Base-by-base conservation (phyloP, 2,888 invertebrate species). In the Agrochola macilenta region DNA sequence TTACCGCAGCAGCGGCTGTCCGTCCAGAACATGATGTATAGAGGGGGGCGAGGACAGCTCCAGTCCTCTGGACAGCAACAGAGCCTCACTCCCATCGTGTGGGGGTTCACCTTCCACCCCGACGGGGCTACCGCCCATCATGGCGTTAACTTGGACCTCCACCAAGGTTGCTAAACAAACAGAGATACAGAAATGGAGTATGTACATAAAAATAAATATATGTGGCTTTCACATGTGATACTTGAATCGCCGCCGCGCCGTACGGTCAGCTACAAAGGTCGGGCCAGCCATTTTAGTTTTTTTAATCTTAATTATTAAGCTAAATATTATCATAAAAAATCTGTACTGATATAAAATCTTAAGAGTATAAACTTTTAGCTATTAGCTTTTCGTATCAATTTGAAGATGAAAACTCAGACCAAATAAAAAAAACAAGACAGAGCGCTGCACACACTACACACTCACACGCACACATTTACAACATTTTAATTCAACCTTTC, bases 11-110 rank as follows among this genome's bases (percentile, higher is more conserved):
- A 96, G 87, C 8, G 95, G 94, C 74, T 98, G 98, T 17, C 99
- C 99, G 92, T 99, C 99, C 79, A 99, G 97, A 63, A 99, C 98
- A 96, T 99, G 99, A 90, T 98, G 98, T 71, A 99, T 98, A 26
- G 98, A 98, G 1, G 99, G 98, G 0, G 98, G 98, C 79, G 98
- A 98, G 60, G 98, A 98, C 23, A 99, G 97, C 20, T 99, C 99
- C 87, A 99, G 98, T 35, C 99, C 99, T 91, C 99, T 98, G 17
- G 98, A 98, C 23, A 99, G 97, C 65, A 99, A 96, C 11, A 97
- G 95, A 35, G 98, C 97, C 94, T 99, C 98, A 80, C 97, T 97
- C 75, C 91, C 88, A 69, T 95, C 95, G 26, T 91, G 89, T 0
- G 89, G 74, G 0, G 85, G 73, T 39, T 92, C 92, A 9, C 85